Evolutionary conservation across 1,140 invertebrate genomes (phyloP).

Genomic region (Holotrichia oblita): DNA sequence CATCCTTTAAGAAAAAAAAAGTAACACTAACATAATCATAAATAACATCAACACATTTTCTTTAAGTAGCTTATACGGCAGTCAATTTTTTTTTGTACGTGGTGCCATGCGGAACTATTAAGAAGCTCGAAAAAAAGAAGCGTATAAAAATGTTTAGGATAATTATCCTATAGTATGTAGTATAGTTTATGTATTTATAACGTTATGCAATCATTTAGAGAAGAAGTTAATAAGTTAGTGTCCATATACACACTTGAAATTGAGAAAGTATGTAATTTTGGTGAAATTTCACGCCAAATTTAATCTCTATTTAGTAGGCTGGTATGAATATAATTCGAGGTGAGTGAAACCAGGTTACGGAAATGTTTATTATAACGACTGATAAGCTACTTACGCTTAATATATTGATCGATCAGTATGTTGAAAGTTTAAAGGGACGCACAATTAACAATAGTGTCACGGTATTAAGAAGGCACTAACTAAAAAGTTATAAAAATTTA

Average conservation of each 20-base stretch:
- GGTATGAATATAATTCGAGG: background rate
- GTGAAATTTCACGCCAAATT: constrained; percentile 27
- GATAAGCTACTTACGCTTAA: no score
- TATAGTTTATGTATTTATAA: background rate
- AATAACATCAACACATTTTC: no score
- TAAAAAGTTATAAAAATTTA: no score
- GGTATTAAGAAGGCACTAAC: no score
- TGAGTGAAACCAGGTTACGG: background rate
- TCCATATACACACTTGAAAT: background rate
- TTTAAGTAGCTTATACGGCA: no score
- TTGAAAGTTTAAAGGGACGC: no score
- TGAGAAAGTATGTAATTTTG: constrained; percentile 26
- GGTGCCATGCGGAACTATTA: background rate
- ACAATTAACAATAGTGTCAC: no score
- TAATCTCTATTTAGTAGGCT: background rate
- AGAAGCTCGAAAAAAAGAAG: background rate
- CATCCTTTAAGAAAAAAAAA: no score
- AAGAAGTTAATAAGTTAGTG: background rate
- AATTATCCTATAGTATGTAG: background rate
- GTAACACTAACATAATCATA: no score
- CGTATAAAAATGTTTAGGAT: no score
- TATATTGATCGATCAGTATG: no score
- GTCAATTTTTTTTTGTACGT: background rate
- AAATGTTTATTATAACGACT: background rate
- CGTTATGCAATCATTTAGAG: background rate